These are phyloP conservation scores for Protobothrops mucrosquamatus DNA, from an alignment of 2,113 vertebrate species.

Conservation along the genomic window DNA sequence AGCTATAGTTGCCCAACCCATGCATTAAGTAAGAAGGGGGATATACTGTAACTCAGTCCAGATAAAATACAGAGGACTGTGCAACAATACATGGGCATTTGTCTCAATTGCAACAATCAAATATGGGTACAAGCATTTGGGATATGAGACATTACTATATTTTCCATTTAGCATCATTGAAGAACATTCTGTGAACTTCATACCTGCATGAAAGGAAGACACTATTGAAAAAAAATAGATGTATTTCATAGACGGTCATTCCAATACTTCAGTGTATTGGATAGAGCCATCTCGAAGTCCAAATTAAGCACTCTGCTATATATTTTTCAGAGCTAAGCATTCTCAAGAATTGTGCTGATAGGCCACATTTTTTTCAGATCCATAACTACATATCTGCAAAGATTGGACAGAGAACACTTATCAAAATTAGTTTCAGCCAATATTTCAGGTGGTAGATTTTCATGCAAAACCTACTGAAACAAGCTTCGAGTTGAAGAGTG, in stretches of 20 bases:
- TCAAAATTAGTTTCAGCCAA: background rate
- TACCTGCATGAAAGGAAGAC: background rate
- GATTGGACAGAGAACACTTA: background rate
- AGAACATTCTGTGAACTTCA: background rate
- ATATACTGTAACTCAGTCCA: background rate
- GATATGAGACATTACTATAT: background rate
- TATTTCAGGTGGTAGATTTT: background rate
- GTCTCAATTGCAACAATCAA: background rate
- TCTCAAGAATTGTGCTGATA: background rate
- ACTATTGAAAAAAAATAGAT: background rate
- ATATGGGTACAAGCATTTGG: background rate
- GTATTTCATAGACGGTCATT: background rate
- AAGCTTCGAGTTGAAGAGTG: background rate
- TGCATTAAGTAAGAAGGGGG: background rate
- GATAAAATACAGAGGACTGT: background rate
- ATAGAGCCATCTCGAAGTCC: background rate
- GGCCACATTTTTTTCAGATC: background rate
- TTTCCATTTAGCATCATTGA: background rate
- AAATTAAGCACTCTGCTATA: background rate
- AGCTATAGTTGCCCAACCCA: background rate
- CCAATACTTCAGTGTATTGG: background rate
- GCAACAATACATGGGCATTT: background rate
- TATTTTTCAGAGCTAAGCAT: background rate
- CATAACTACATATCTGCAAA: background rate
- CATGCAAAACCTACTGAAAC: background rate